phyloP scores from a whole-genome alignment of 2,888 invertebrate species.

The Eupithecia pulchellata region DNA sequence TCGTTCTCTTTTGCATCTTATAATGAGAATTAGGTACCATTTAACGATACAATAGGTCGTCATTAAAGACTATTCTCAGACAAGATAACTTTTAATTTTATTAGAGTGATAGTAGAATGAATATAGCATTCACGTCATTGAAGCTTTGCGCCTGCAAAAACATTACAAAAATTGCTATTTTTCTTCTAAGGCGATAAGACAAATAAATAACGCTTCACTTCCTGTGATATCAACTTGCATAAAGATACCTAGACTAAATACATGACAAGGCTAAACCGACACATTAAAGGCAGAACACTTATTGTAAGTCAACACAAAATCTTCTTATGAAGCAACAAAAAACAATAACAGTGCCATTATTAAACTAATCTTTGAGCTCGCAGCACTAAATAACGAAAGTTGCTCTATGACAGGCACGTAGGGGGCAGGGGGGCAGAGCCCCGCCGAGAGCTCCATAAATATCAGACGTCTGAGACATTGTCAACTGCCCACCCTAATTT shows the following conservation, averaged over 20 bases:
- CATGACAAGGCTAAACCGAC: neutral
- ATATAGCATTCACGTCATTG: neutral
- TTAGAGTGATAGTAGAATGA: too few relatives aligned
- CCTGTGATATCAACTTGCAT: neutral
- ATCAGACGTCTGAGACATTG: constrained; percentile 82
- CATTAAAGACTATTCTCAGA: too few relatives aligned
- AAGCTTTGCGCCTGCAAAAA: neutral
- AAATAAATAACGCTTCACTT: neutral
- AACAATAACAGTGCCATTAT: constrained; percentile 20
- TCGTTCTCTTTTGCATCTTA: constrained; percentile 45
- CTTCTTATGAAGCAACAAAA: constrained; percentile 4
- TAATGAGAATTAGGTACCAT: constrained; percentile 40
- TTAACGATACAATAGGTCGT: too few relatives aligned
- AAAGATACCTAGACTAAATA: neutral
- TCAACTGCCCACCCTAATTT: constrained; percentile 85
- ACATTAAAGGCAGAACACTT: neutral
- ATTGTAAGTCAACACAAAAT: neutral
- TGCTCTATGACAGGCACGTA: constrained; percentile 62
- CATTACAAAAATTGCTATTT: neutral
- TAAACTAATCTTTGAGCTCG: constrained; percentile 32
- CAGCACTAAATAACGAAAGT: constrained; percentile 48
- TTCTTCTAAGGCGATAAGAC: neutral
- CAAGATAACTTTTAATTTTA: too few relatives aligned
- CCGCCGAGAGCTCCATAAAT: constrained; percentile 77
- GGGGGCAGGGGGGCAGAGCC: constrained; percentile 55